These are phyloP conservation scores for Zaprionus capensis DNA, from an alignment of 1,140 invertebrate species.

Conservation along the genomic window DNA sequence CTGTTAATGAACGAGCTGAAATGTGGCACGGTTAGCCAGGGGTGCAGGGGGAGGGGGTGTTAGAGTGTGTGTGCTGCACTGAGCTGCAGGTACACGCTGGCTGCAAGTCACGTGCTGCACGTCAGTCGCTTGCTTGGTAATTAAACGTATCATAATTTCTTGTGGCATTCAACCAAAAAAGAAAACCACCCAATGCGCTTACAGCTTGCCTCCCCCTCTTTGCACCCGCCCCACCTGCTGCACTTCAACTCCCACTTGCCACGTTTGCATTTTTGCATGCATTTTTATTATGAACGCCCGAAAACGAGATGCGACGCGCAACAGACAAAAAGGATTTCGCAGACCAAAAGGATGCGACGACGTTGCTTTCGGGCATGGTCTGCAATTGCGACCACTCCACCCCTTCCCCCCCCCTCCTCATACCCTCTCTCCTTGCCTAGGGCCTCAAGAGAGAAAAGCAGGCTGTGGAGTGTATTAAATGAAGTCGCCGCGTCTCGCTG, in stretches of 20 bases:
- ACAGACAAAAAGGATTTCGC: constrained; percentile 76
- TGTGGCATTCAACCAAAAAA: constrained; percentile 41
- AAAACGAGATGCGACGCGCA: constrained; percentile 66
- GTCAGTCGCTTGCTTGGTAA: constrained; percentile 63
- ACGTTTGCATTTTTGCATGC: constrained; percentile 75
- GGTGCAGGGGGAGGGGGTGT: not conserved
- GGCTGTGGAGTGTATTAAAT: constrained; percentile 70
- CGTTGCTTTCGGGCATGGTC: constrained; percentile 74
- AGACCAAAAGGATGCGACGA: constrained; percentile 68
- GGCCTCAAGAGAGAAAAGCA: constrained; percentile 44
- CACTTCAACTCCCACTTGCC: constrained; percentile 25
- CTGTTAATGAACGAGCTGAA: constrained; percentile 80
- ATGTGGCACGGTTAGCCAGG: constrained; percentile 15
- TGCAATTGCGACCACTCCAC: constrained; percentile 63
- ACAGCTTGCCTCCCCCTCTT: constrained; percentile 1
- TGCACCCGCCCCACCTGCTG: not conserved
- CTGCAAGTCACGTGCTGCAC: constrained; percentile 76
- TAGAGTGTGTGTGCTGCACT: not conserved
- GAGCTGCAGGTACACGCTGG: constrained; percentile 12
- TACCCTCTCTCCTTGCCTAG: not conserved
- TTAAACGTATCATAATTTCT: constrained; percentile 83
- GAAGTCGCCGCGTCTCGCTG: constrained; percentile 62
- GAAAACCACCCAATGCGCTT: constrained; percentile 36
- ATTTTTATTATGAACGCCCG: constrained; percentile 77
- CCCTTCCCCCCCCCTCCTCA: not conserved